Evolutionary conservation across 1,140 invertebrate genomes (phyloP), one percentile per base, ranked within the genome.

Genomic region (Panagrolaimus sp.): DNA sequence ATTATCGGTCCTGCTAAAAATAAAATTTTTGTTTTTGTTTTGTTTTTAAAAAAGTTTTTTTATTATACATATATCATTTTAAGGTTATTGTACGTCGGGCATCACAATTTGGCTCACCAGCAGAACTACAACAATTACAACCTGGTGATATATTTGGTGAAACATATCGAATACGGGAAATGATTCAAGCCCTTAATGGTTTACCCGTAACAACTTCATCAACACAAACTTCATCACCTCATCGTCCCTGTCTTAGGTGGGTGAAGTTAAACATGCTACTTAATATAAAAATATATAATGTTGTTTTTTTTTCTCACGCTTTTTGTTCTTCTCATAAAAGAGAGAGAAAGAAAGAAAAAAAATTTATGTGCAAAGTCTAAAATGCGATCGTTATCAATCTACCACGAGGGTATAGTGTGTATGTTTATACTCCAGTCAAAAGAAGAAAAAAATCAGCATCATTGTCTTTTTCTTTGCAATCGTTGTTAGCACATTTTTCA

Each of bases 91-190:
- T 57, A 27, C 51, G 51, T 57, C 51, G 51, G 20, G 16, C 51
- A 57, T 57, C 51, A 57, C 51, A 57, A 27, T 57, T 57, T 57
- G 27, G 51, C n/a, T 57, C 51, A 20, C 27, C 51, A n/a, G 1
- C 51, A 27, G 51, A 57, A 27, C 20, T 57, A 11, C 51, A 23
- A 11, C 51, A 57, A 11, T 27, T 57, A 11, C 51, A 57, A 11
- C 20, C 16, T 9, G 51, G 51, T 57, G 51, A 57, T 57, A 23
- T 57, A 14, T 57, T 57, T 57, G 51, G 51, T 27, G 51, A 57
- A 57, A 27, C 27, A 27, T 27, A 57, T 57, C 51, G 51, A 20
- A 57, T 57, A 25, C 11, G 51, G 11, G 51, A 57, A 20, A 57
- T 57, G 51, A 16, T 57, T 27, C 51, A 57, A 57, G 51, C 51